Base-by-base conservation (phyloP, 2,888 invertebrate genomes). In the Acronicta leporina region DNA sequence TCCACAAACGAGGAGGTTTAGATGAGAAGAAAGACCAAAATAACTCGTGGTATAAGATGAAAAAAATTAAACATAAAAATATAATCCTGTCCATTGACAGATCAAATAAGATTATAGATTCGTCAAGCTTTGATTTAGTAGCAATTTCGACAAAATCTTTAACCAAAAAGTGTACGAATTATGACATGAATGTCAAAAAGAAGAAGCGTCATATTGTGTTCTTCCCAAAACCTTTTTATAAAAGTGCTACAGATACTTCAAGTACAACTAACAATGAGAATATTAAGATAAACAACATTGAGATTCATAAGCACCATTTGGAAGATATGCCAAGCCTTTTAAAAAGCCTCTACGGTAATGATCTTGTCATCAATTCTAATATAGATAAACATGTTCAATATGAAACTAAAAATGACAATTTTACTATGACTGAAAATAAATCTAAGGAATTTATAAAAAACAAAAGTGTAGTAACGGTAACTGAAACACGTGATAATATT, bases 121-220 rank as follows among this genome's bases (percentile, higher is more conserved):
- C 80, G 4, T 87, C 88, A 0, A 86, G 81, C 62, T 79, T 83
- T 42, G 84, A 89, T 72, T 79, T 91, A 41, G 68, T 89, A 5
- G 75, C 80, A 3, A 78, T 90, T 52, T 86, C 90, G n/a, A 86
- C 84, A 0, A 84, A 84, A 60, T 86, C 86, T 14, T 76, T 89
- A 2, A 83, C 83, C 11, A 87, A 83, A 50, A 71, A 77, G 16
- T 85, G 82, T 62, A 76, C 73, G 0, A 86, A 79, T 27, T 83
- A 79, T 45, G 67, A 77, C 6, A 58, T 67, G 1, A 71, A 64
- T 16, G 41, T 59, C 0, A 70, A 60, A 33, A 77, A 69, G 42
- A 80, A 75, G 48, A 67, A 63, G 9, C 59, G 67, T 10, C 79
- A 78, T 16, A 79, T 82, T 15, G 78, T 81, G 6, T 83, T 84